These are phyloP conservation scores for Macaria notata DNA, from an alignment of 2,888 invertebrate genomes.

Conservation along the genomic window DNA sequence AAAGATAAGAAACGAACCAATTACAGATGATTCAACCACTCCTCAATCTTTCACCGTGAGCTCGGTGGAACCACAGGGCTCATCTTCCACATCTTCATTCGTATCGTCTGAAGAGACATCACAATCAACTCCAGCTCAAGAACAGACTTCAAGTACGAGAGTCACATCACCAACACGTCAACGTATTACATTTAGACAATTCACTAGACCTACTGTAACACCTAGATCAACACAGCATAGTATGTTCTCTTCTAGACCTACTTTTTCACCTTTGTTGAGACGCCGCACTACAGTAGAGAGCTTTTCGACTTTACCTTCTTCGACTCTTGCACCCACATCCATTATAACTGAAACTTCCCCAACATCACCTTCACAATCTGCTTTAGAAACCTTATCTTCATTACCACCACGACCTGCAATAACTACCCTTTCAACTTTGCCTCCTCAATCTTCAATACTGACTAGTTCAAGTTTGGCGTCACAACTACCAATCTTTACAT, in stretches of 20 bases:
- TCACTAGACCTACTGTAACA: neutral
- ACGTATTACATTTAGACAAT: conserved; percentile 5
- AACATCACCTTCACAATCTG: conserved; percentile 5
- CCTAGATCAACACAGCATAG: conserved; percentile 9
- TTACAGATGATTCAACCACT: conserved; percentile 8
- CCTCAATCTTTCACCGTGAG: conserved; percentile 5
- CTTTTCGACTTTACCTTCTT: conserved; percentile 5
- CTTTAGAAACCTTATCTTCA: conserved; percentile 11
- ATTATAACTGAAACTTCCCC: neutral
- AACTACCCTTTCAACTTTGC: conserved; percentile 1
- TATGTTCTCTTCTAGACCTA: conserved; percentile 11
- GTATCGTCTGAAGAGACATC: neutral
- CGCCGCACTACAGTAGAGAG: conserved; percentile 17
- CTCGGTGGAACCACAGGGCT: conserved; percentile 9
- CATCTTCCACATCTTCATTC: conserved; percentile 13
- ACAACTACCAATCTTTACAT: neutral
- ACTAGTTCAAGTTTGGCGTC: neutral
- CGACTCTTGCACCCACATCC: conserved; percentile 8
- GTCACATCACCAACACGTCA: conserved; percentile 1
- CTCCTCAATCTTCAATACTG: neutral
- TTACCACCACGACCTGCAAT: conserved; percentile 3
- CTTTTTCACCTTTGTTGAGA: conserved; percentile 11
- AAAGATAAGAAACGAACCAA: conserved; percentile 18
- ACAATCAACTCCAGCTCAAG: neutral
- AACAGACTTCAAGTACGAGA: conserved; percentile 2